These are phyloP conservation scores for Pungitius pungitius DNA, from an alignment of 2,113 vertebrate species.

Conservation along the genomic window DNA sequence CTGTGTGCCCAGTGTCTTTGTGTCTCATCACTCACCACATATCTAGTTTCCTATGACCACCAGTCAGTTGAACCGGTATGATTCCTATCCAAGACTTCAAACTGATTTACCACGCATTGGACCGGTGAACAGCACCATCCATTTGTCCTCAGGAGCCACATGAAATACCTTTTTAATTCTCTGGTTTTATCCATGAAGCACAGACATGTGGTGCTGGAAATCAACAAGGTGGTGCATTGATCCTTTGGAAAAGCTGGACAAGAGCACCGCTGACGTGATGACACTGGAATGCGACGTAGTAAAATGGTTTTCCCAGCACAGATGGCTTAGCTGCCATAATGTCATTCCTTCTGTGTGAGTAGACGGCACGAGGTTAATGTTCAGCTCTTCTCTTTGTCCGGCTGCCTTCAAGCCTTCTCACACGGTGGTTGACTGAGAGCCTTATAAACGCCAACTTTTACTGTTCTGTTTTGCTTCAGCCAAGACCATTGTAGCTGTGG, in stretches of 20 bases:
- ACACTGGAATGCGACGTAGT: constrained; percentile 16
- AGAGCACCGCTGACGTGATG: constrained; percentile 10
- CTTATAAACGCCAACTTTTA: constrained; percentile 67
- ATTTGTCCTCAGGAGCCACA: neutral
- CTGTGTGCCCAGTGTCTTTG: constrained; percentile 1
- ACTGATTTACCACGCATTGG: constrained; percentile 18
- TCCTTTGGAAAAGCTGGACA: constrained; percentile 5
- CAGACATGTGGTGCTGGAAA: constrained; percentile 29
- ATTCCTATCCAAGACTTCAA: constrained; percentile 40
- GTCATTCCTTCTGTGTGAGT: constrained; percentile 7
- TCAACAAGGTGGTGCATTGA: constrained; percentile 23
- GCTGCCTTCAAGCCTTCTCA: constrained; percentile 26
- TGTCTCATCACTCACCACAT: neutral
- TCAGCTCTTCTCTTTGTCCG: constrained; percentile 28
- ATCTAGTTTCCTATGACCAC: constrained; percentile 15
- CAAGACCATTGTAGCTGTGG: constrained; percentile 28
- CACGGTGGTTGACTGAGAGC: constrained; percentile 41
- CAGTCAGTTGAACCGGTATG: constrained; percentile 12
- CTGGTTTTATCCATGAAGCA: neutral
- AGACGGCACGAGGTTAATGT: constrained; percentile 21
- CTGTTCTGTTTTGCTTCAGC: constrained; percentile 61
- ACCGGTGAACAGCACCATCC: constrained; percentile 13
- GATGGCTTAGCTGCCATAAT: constrained; percentile 1
- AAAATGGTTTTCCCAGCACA: constrained; percentile 23
- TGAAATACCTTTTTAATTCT: neutral